Percentiles rank a stretch among this genome's conserved stretches.
phyloP scores from a whole-genome alignment of 2,113 vertebrate species.

The Rhinogobius similis region DNA sequence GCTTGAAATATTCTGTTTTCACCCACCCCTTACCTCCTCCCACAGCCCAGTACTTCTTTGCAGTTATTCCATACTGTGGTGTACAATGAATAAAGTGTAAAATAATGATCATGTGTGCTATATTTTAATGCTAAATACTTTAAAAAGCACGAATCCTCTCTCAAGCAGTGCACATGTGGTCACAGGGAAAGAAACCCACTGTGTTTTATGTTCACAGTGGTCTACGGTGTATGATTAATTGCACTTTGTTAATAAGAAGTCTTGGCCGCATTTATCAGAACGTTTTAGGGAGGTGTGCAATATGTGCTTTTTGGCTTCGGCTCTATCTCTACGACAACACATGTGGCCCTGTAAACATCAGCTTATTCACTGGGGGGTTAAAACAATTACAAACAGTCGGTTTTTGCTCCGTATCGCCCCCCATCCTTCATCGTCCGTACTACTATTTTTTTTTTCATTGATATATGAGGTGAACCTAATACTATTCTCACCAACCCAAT shows the following conservation, averaged over 20 bases:
- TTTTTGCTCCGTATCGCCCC: conserved; percentile 39
- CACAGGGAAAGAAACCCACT: conserved; percentile 49
- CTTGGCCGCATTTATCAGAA: conserved; percentile 37
- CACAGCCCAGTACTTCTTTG: too few relatives aligned
- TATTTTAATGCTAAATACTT: too few relatives aligned
- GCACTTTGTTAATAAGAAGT: conserved; percentile 67
- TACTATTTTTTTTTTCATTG: conserved; percentile 59
- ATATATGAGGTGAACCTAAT: conserved; percentile 73
- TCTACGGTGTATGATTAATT: conserved; percentile 70
- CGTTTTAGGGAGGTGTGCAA: not conserved
- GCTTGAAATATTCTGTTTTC: too few relatives aligned
- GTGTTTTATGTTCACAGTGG: conserved; percentile 57
- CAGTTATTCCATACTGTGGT: too few relatives aligned
- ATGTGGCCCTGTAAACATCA: conserved; percentile 8
- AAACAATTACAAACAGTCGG: conserved; percentile 66
- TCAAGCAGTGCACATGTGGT: conserved; percentile 36
- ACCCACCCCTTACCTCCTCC: too few relatives aligned
- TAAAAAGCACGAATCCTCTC: not conserved
- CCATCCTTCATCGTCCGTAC: conserved; percentile 52
- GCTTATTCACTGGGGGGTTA: conserved; percentile 51
- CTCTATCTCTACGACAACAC: conserved; percentile 2
- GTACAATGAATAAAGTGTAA: too few relatives aligned
- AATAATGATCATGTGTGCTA: too few relatives aligned
- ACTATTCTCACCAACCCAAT: conserved; percentile 71
- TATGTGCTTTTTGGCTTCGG: not conserved